These are phyloP conservation scores for Antechinus stuartii DNA, from an alignment of 2,113 vertebrate species.

Conservation along the genomic window DNA sequence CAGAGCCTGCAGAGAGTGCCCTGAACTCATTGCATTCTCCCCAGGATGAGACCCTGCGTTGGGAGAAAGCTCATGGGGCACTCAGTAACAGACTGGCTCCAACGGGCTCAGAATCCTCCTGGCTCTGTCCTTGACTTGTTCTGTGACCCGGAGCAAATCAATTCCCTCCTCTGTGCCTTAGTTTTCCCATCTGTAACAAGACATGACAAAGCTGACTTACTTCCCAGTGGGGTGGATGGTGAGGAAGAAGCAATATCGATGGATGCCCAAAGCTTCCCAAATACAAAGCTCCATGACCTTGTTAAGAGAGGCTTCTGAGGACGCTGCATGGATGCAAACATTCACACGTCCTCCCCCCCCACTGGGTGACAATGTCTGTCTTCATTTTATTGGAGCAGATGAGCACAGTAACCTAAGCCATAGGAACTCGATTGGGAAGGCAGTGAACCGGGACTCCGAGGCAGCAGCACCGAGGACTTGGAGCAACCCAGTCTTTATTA, in stretches of 20 bases:
- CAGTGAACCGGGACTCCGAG: constrained; percentile 20
- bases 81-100: constrained; percentile 9
- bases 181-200: constrained; percentile 54
- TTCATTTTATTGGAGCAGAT: background rate
- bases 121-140: constrained; percentile 4
- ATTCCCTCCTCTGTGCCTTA: constrained; percentile 66
- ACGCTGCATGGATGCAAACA: background rate
- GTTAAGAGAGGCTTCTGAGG: constrained; percentile 44
- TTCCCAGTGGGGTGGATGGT: constrained; percentile 46
- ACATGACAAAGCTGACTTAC: background rate
- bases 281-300: constrained; percentile 16
- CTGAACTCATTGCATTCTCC: constrained; percentile 40
- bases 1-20: background rate
- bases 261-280: constrained; percentile 42
- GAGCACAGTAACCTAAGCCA: background rate
- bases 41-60: background rate
- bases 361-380: background rate
- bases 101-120: background rate
- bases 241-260: background rate
- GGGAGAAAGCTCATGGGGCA: background rate
- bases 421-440: background rate
- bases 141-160: constrained; percentile 65
- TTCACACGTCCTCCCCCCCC: background rate
- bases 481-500: background rate
- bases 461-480: background rate